Evolutionary conservation across 2,113 vertebrate genomes (phyloP).

Genomic region (Prochilodus magdalenae): DNA sequence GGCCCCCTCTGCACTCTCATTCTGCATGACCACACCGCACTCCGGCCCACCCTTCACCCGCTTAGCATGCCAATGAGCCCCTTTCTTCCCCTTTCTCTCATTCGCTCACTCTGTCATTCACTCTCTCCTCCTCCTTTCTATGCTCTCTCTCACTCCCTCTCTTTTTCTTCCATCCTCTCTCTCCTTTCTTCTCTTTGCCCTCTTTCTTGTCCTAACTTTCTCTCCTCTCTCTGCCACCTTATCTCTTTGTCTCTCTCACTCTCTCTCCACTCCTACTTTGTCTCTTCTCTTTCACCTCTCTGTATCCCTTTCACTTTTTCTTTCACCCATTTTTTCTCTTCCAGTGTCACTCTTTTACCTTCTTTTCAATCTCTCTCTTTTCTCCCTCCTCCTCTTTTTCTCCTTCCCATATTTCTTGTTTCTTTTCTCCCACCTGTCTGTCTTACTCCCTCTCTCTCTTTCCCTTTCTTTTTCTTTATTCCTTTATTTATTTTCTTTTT

Average conservation of each 20-base stretch:
- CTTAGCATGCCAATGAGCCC: slow-evolving; percentile 43
- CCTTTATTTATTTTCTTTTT: too few species aligned
- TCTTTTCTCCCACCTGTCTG: too few species aligned
- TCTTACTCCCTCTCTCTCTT: background rate
- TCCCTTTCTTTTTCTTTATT: background rate
- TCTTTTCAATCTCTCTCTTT: too few species aligned
- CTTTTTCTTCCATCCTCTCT: too few species aligned
- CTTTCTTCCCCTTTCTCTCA: background rate
- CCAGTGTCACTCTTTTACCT: background rate
- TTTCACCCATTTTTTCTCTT: too few species aligned
- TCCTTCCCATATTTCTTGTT: background rate
- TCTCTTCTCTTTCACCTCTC: background rate
- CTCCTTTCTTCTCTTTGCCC: too few species aligned
- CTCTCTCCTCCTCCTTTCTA: background rate
- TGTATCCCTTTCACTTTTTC: background rate
- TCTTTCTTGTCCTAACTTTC: too few species aligned
- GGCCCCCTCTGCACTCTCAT: slow-evolving; percentile 40
- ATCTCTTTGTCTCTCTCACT: too few species aligned
- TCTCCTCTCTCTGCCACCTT: too few species aligned
- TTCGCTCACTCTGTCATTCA: background rate
- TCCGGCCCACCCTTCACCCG: slow-evolving; percentile 38
- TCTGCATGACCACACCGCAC: slow-evolving; percentile 50
- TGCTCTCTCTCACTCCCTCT: too few species aligned
- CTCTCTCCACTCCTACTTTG: too few species aligned
- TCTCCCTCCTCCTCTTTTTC: background rate